A percentile compares a stretch with the other conserved stretches of the same genome.
phyloP scores from a whole-genome alignment of 2,113 vertebrate species.

The Pogonocichla stellata region DNA sequence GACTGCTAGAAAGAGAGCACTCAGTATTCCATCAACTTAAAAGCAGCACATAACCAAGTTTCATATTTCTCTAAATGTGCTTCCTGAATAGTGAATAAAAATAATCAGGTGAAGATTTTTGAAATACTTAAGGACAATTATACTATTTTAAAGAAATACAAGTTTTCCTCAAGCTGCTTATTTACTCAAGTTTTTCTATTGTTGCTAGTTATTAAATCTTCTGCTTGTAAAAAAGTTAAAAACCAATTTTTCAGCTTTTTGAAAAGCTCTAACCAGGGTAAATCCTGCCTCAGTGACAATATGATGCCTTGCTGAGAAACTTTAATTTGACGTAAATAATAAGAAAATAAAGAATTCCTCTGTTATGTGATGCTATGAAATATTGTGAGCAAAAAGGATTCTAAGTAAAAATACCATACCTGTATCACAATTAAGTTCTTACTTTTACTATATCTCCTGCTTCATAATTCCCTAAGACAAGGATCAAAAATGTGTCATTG shows the following conservation, averaged over 20 bases:
- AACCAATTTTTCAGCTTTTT: background rate
- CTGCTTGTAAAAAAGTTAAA: background rate
- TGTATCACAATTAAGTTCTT: background rate
- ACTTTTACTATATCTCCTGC: background rate
- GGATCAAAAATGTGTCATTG: background rate
- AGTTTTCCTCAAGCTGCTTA: background rate
- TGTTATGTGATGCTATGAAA: background rate
- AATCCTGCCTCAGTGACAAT: background rate
- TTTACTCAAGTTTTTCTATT: background rate
- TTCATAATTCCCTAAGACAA: background rate
- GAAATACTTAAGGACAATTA: background rate
- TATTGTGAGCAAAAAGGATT: background rate
- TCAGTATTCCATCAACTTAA: background rate
- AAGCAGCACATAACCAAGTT: background rate
- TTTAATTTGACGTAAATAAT: background rate
- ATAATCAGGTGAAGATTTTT: background rate
- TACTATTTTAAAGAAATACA: background rate
- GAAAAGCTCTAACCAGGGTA: background rate
- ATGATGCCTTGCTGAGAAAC: background rate
- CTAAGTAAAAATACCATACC: background rate
- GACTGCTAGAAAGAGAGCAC: background rate
- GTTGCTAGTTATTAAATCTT: background rate
- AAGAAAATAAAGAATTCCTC: background rate
- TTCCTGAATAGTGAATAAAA: background rate
- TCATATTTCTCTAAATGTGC: background rate